phyloP scores from a whole-genome alignment of 1,140 invertebrate species.

The Meloidogyne chitwoodi region DNA sequence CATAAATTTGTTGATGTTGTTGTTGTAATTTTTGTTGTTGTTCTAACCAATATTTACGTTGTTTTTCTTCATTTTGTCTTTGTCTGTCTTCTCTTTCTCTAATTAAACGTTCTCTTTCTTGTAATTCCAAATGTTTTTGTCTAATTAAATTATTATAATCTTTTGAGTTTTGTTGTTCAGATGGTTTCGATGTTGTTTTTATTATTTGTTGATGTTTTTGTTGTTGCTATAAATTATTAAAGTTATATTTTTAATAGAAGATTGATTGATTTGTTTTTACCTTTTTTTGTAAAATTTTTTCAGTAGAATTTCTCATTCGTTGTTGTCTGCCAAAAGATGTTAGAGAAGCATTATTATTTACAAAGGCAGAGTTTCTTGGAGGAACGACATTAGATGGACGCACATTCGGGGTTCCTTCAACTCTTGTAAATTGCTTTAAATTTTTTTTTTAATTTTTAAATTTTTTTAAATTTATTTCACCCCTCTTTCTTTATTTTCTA shows the following conservation, averaged over 20 bases:
- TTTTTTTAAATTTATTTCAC: background rate
- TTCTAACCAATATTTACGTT: slow-evolving; percentile 3
- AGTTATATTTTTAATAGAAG: too few relatives aligned
- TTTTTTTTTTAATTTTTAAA: background rate
- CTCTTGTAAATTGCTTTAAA: background rate
- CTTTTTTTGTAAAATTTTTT: background rate
- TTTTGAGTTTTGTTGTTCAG: background rate
- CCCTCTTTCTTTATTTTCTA: background rate
- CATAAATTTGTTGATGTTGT: background rate
- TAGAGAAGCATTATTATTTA: background rate
- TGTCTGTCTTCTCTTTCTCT: slow-evolving; percentile 13
- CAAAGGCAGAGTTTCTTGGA: background rate
- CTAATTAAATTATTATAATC: background rate
- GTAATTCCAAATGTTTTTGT: background rate
- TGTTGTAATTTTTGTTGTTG: slow-evolving; percentile 25
- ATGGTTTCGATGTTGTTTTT: background rate
- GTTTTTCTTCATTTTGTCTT: background rate
- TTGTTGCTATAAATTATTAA: background rate
- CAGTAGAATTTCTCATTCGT: background rate
- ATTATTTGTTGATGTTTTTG: background rate
- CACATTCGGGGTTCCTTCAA: background rate
- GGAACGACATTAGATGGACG: background rate
- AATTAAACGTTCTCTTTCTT: background rate
- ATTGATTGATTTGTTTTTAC: too few relatives aligned
- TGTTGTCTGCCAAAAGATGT: background rate